A percentile compares a stretch with the other conserved stretches of the same genome.
phyloP scores from a whole-genome alignment of 2,797 vertebrate genomes.

The Geotrypetes seraphini region DNA sequence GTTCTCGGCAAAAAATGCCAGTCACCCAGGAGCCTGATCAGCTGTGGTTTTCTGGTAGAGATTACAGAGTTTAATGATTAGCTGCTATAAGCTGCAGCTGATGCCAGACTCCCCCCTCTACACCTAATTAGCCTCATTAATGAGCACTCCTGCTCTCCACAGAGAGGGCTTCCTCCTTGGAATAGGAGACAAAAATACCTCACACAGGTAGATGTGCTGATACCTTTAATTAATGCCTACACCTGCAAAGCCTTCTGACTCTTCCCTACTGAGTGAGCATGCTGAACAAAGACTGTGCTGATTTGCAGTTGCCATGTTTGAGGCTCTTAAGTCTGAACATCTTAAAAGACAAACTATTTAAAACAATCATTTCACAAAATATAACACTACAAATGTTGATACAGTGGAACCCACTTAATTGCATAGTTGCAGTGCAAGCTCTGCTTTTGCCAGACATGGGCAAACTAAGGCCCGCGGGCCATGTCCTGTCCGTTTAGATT shows the following conservation, averaged over 20 bases:
- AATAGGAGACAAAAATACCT: constrained; percentile 72
- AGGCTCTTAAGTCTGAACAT: constrained; percentile 38
- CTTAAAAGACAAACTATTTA: too few relatives aligned
- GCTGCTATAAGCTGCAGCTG: constrained; percentile 79
- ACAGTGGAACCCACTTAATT: too few relatives aligned
- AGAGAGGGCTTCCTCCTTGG: constrained; percentile 66
- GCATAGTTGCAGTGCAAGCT: too few relatives aligned
- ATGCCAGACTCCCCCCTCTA: constrained; percentile 84
- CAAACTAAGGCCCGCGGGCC: too few relatives aligned
- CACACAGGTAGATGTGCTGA: constrained; percentile 70
- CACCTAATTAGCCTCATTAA: constrained; percentile 95
- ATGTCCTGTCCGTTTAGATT: too few relatives aligned
- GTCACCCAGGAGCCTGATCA: constrained; percentile 71
- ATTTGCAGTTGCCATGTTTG: constrained; percentile 37
- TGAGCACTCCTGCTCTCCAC: constrained; percentile 68
- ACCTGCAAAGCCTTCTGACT: constrained; percentile 58
- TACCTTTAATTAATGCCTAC: constrained; percentile 69
- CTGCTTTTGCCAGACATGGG: too few relatives aligned
- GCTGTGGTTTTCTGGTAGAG: constrained; percentile 74
- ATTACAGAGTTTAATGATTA: constrained; percentile 93
- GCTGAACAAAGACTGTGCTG: constrained; percentile 36
- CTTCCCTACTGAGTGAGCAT: constrained; percentile 34
- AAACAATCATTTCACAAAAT: too few relatives aligned
- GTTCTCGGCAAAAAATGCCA: constrained; percentile 39
- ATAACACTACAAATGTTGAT: background rate